Evolutionary conservation across 2,888 invertebrate genomes (phyloP), one percentile per base, ranked within the genome.

Genomic region (Drosophila setosimentum): DNA sequence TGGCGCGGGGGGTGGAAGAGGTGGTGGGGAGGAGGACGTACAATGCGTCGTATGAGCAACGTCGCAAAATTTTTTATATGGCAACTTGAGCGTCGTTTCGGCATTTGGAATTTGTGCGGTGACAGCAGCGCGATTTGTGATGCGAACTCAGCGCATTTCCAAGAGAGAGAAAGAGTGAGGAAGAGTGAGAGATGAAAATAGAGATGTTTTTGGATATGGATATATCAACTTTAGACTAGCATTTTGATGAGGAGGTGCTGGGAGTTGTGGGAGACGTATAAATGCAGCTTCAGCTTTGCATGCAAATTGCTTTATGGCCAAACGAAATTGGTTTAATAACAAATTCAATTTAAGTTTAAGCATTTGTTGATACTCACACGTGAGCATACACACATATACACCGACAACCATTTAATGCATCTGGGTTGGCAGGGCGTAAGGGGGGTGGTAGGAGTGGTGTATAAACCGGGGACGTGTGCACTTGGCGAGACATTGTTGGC

Each of bases 291-390:
- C 53, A 68, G 59, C 45, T 69, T 80, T 62, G 71, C 64, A 76
- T 76, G 85, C 68, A 82, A 82, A 86, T 79, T 77, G 68, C 73
- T 79, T 80, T 73, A 80, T 77, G 49, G 65, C 60, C 73, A 73
- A 73, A 72, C 57, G 35, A 71, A 78, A 75, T 81, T 79, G 79
- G 84, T 80, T 88, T 88, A 75, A 85, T 85, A 89, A 86, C 87
- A 89, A 83, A 85, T 84, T 87, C 87, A 85, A 85, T 85, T 85
- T 76, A 84, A 89, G 78, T 87, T 87, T 73, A 65, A 82, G 76
- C 69, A 77, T 65, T 84, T 87, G 71, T 77, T 70, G 69, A 76
- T 76, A 75, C 69, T 84, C 87, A 83, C 73, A 81, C 82, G 79
- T 79, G 80, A 82, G 72, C 72, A 82, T 18, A n/a, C 29, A 77